Evolutionary conservation across 2,113 vertebrate genomes (phyloP).

Genomic region (Eretmochelys imbricata): DNA sequence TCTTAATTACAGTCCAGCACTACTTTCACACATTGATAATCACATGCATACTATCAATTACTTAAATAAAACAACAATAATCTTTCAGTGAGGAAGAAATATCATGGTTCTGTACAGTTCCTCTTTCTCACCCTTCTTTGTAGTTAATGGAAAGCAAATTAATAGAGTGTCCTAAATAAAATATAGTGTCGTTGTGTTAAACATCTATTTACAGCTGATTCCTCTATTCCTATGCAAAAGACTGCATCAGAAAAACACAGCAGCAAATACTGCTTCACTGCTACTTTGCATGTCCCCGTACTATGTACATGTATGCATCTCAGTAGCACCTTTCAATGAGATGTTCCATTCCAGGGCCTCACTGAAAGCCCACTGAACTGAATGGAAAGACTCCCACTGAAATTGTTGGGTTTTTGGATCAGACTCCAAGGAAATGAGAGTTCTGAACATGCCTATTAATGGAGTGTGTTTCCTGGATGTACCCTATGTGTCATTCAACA

Average conservation of each 20-base stretch:
- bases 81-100: background rate
- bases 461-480: no score
- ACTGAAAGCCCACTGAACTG: background rate
- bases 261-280: background rate
- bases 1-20: background rate
- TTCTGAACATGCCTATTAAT: no score
- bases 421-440: no score
- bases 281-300: background rate
- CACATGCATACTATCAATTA: background rate
- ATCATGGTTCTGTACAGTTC: background rate
- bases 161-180: background rate
- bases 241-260: background rate
- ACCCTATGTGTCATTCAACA: no score
- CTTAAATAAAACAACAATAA: background rate
- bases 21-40: background rate
- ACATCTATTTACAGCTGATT: background rate
- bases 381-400: background rate
- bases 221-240: background rate
- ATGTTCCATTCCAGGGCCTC: background rate
- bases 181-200: background rate
- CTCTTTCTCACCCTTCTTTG: background rate
- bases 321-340: background rate
- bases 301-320: background rate
- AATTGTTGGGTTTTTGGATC: no score
- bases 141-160: background rate